Evolutionary conservation across 2,888 invertebrate genomes (phyloP), one percentile per base, ranked within the genome.

Genomic region (Hermodice carunculata): DNA sequence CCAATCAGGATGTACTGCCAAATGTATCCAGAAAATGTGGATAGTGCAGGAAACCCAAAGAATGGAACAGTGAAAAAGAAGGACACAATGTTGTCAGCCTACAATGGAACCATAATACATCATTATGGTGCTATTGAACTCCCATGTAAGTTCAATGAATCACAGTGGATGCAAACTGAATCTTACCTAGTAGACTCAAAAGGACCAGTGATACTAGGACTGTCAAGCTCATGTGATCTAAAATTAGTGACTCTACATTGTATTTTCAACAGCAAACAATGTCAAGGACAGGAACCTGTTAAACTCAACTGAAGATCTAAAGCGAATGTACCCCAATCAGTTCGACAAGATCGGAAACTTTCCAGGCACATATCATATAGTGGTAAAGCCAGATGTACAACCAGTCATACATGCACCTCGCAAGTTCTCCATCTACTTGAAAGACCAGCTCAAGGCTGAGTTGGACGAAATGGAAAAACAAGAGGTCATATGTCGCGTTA

Each of bases 251-350:
- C 14, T 77, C 49, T 26, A 71, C 63, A 48, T 63, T 65, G 29
- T 68, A n/a, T n/a, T n/a, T n/a, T n/a, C n/a, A n/a, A 46, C 77
- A 77, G 70, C 3, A 72, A 71, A 29, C 8, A 44, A 60, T 11
- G 19, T 8, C 8, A 46, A 46, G 22, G 46, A 19, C 8, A 14
- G 14, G 14, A 46, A 46, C 14, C 14, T 17, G 14, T 8, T 37
- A 11, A 11, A 19, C 46, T 46, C 46, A 14, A 19, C 46, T 14
- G 22, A 14, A 46, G 46, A 46, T 19, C 46, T 46, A 11, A 46
- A 17, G 22, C 8, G 19, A 46, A 8, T 46, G 14, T 46, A 17
- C 19, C 46, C 46, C 8, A 19, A 46, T 8, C 46, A 46, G 22
- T 46, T 46, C 19, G 46, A 46, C 46, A 46, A 19, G 22, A 46